These are phyloP conservation scores for Entomobrya multifasciata DNA, from an alignment of 2,888 invertebrate genomes.

Conservation along the genomic window DNA sequence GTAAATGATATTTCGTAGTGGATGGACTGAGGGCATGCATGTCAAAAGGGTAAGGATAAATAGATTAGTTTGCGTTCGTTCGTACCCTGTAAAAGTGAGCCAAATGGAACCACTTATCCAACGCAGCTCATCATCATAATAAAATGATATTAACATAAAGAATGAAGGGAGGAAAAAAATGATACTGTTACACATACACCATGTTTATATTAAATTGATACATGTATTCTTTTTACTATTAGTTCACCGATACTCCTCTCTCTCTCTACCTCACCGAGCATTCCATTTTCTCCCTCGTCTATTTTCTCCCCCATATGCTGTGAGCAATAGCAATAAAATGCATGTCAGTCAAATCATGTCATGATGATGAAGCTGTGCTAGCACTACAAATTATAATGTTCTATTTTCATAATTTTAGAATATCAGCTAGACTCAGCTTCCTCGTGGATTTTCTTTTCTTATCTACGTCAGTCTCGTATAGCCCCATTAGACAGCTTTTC, in stretches of 20 bases:
- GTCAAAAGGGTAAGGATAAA: slow-evolving; percentile 71
- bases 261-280: not conserved
- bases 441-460: too few relatives aligned
- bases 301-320: slow-evolving; percentile 36
- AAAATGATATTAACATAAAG: slow-evolving; percentile 64
- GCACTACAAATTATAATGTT: not conserved
- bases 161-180: slow-evolving; percentile 1
- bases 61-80: slow-evolving; percentile 64
- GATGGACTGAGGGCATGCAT: slow-evolving; percentile 64
- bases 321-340: slow-evolving; percentile 56
- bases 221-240: not conserved
- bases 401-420: not conserved
- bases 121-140: slow-evolving; percentile 63
- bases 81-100: slow-evolving; percentile 58
- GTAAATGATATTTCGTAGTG: slow-evolving; percentile 43
- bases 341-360: slow-evolving; percentile 63
- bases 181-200: slow-evolving; percentile 3
- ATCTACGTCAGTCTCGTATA: too few relatives aligned
- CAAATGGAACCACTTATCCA: slow-evolving; percentile 70
- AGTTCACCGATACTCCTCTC: too few relatives aligned
- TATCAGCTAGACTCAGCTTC: too few relatives aligned
- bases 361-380: not conserved
- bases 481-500: too few relatives aligned
- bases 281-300: slow-evolving; percentile 48
- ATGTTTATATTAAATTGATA: not conserved